Base-by-base conservation (phyloP, 2,797 vertebrate genomes). In the Siniperca scherzeri region DNA sequence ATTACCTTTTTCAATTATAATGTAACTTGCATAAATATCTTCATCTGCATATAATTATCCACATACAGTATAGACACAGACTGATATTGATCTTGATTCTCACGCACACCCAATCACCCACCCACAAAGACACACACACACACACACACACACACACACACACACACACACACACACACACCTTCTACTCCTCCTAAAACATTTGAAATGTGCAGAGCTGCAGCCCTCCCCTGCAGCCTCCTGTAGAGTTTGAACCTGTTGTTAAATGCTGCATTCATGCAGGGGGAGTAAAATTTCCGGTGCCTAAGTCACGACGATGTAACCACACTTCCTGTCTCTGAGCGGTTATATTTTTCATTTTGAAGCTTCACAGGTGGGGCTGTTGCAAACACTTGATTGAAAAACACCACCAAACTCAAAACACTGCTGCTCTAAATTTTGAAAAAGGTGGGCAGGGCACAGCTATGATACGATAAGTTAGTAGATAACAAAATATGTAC, bases 261-360 rank as follows among this genome's bases (percentile, higher is more conserved):
- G 38, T 59, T 48, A 17, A n/a, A 22, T 22, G 44, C 80, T 71
- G 83, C 7, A 2, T 50, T 84, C 36, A 66, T 21, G 72, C 42
- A 61, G 74, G 68, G 56, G 81, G 87, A 69, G 88, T 74, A 11
- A 59, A 75, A 68, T 84, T 88, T 92, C 91, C 91, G 76, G 70
- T 70, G 64, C 67, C 25, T 17, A 22, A 13, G 67, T 75, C 78
- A 65, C 65, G 12, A 61, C 70, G 7, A 38, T 33, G 57, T 77
- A 89, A 94, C 92, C 93, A 89, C 91, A 86, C 84, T 93, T 94
- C 93, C 93, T 93, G 92, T 71, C 64, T 78, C 48, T 62, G 65
- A 61, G 80, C 3, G 5, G 65, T 80, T 78, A 76, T 27, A 48
- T 76, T 81, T 71, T 62, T 70, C 22, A 7, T 80, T 66, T 78